phyloP scores from a whole-genome alignment of 2,797 vertebrate genomes.

The Discoglossus pictus region DNA sequence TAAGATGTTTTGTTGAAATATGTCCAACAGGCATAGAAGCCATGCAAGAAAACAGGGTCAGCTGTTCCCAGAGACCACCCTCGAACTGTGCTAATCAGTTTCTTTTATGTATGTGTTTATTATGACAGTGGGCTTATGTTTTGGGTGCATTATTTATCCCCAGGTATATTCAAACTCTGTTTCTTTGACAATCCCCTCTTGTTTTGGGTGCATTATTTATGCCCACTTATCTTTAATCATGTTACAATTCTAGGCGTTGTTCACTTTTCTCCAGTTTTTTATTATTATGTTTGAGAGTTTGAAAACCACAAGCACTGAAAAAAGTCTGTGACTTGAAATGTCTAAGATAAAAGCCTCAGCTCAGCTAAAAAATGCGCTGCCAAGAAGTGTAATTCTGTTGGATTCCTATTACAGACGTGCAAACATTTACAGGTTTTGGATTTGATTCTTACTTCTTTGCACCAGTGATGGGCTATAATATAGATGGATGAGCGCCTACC shows the following conservation, averaged over 20 bases:
- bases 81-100: slow-evolving; percentile 6
- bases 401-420: too few species aligned
- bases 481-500: too few species aligned
- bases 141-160: neutral
- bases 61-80: slow-evolving; percentile 33
- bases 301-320: neutral
- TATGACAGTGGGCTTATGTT: slow-evolving; percentile 3
- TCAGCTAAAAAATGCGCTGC: too few species aligned
- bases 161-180: neutral
- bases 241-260: neutral
- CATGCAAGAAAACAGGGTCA: slow-evolving; percentile 13
- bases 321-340: neutral
- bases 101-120: slow-evolving; percentile 15
- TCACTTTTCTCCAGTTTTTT: neutral
- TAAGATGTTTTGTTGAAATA: slow-evolving; percentile 35
- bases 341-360: too few species aligned
- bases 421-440: too few species aligned
- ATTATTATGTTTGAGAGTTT: neutral
- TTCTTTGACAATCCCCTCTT: slow-evolving; percentile 1
- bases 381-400: too few species aligned
- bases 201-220: neutral
- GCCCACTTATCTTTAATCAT: neutral
- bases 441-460: too few species aligned
- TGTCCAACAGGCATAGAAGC: slow-evolving; percentile 31
- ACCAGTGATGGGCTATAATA: too few species aligned